A percentile compares a stretch with the other conserved stretches of the same genome.
Conservation (phyloP, 2,113 vertebrate genomes). For the Cephalopterus ornatus region DNA sequence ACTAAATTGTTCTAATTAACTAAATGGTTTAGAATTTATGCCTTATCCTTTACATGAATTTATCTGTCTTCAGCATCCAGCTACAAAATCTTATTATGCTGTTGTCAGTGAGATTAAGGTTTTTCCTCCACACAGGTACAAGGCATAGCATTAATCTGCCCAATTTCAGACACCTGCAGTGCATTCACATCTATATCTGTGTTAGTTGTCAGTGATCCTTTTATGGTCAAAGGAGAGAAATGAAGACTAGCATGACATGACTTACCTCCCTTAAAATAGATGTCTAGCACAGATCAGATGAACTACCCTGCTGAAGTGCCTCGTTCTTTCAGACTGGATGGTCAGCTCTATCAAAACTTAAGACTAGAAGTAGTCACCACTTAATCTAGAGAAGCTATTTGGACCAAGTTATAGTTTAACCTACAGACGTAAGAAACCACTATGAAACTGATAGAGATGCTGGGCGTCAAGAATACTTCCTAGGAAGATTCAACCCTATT, state of each 20-base stretch:
- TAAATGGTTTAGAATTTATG: background rate
- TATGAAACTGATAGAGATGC: background rate
- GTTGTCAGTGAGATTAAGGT: slow-evolving; percentile 28
- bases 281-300: background rate
- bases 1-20: background rate
- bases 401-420: background rate
- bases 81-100: slow-evolving; percentile 6
- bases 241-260: background rate
- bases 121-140: background rate
- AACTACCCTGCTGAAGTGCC: background rate
- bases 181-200: background rate
- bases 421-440: background rate
- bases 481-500: background rate
- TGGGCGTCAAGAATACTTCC: background rate
- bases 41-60: background rate
- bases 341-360: background rate
- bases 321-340: background rate
- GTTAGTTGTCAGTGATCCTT: background rate
- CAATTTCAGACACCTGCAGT: background rate
- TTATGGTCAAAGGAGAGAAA: background rate
- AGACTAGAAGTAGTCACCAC: background rate
- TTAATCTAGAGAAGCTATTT: background rate
- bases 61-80: background rate
- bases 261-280: background rate
- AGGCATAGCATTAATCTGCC: background rate